phyloP scores from a whole-genome alignment of 2,113 vertebrate species.

The Cyrtonyx montezumae region DNA sequence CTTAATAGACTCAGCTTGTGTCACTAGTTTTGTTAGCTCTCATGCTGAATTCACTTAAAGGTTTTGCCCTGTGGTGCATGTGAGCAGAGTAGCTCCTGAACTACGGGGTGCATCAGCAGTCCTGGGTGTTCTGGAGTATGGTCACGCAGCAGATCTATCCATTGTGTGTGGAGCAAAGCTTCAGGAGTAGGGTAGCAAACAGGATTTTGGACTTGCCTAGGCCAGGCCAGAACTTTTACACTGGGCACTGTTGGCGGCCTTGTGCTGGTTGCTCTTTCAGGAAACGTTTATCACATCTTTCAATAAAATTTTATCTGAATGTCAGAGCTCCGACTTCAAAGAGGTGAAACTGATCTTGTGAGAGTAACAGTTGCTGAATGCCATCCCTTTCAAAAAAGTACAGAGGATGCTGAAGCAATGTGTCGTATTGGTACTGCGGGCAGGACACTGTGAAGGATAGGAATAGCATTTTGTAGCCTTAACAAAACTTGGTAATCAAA shows the following conservation, averaged over 20 bases:
- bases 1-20: not conserved
- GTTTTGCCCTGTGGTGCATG: not conserved
- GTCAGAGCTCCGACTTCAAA: not conserved
- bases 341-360: not conserved
- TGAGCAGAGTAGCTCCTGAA: not conserved
- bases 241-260: not conserved
- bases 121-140: not conserved
- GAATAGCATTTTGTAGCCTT: not conserved
- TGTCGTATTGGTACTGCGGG: fast-evolving
- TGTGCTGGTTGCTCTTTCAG: not conserved
- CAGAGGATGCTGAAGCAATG: not conserved
- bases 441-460: not conserved
- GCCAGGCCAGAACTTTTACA: not conserved
- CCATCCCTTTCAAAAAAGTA: not conserved
- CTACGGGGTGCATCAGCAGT: not conserved
- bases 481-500: not conserved
- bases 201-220: not conserved
- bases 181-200: not conserved
- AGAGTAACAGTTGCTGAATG: not conserved
- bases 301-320: not conserved
- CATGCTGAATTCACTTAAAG: not conserved
- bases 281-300: not conserved
- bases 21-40: not conserved
- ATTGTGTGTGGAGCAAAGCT: not conserved
- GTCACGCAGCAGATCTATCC: not conserved